Percentiles rank a stretch among this genome's conserved stretches.
phyloP scores from a whole-genome alignment of 2,113 vertebrate species.

The Parus major region DNA sequence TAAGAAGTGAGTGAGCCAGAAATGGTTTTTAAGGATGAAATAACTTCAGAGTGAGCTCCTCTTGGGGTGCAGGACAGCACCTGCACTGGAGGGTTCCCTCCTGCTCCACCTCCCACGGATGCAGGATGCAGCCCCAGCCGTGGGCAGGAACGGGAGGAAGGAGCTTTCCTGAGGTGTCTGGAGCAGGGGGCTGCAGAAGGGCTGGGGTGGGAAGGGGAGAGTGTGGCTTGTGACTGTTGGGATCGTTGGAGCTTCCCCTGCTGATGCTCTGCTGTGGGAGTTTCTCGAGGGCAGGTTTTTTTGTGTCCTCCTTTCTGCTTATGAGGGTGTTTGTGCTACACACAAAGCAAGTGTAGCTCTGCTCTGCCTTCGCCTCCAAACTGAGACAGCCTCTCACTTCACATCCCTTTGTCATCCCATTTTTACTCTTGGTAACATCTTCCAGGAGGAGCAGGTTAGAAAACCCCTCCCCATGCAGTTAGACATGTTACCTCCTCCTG shows the following conservation, averaged over 20 bases:
- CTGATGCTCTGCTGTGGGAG: not conserved
- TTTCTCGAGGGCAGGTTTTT: not conserved
- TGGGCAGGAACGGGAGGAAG: not conserved
- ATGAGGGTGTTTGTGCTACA: not conserved
- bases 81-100: fast-evolving
- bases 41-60: not conserved
- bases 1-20: not conserved
- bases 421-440: not conserved
- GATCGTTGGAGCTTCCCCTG: not conserved
- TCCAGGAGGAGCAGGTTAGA: not conserved
- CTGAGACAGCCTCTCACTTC: not conserved
- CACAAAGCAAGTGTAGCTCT: not conserved
- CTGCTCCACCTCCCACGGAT: fast-evolving
- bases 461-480: not conserved
- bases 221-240: fast-evolving
- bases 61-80: not conserved
- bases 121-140: not conserved
- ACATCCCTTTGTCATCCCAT: not conserved
- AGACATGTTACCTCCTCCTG: not conserved
- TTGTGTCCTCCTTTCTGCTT: not conserved
- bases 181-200: not conserved
- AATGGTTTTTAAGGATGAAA: not conserved
- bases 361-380: not conserved
- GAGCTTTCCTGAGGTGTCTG: not conserved
- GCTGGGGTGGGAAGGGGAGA: not conserved